Conservation (phyloP, 2,113 vertebrate genomes). For the Prochilodus magdalenae region DNA sequence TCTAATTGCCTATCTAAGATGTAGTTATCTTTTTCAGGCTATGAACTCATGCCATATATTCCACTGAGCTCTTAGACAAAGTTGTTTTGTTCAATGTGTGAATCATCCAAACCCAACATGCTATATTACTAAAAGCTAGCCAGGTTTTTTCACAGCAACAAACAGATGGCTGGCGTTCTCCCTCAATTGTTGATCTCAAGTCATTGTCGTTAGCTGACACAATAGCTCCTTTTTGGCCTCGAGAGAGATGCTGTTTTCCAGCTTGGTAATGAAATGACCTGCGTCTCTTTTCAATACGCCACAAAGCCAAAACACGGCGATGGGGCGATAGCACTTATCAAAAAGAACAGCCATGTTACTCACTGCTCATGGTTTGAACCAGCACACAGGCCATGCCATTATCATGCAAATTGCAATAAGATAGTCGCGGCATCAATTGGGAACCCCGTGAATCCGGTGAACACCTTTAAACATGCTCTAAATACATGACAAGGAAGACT, state of each 20-base stretch:
- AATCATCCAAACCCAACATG: background rate
- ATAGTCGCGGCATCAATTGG: background rate
- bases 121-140: background rate
- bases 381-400: constrained; percentile 33
- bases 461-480: constrained; percentile 48
- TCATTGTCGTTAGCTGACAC: constrained; percentile 1
- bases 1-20: no score
- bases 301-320: background rate
- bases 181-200: background rate
- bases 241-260: background rate
- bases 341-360: background rate
- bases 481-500: constrained; percentile 51
- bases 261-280: constrained; percentile 8
- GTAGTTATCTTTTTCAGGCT: no score
- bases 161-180: constrained; percentile 21
- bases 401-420: constrained; percentile 39
- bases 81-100: background rate
- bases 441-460: constrained; percentile 32
- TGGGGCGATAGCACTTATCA: background rate
- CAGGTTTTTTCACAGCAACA: background rate
- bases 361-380: background rate
- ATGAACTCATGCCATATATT: no score
- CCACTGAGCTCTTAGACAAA: no score
- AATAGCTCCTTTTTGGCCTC: background rate
- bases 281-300: background rate